Percentiles rank a stretch among this genome's conserved stretches.
phyloP scores from a whole-genome alignment of 37 sponge, comb jelly and placozoan genomes.

The Hexactinellida sp. region DNA sequence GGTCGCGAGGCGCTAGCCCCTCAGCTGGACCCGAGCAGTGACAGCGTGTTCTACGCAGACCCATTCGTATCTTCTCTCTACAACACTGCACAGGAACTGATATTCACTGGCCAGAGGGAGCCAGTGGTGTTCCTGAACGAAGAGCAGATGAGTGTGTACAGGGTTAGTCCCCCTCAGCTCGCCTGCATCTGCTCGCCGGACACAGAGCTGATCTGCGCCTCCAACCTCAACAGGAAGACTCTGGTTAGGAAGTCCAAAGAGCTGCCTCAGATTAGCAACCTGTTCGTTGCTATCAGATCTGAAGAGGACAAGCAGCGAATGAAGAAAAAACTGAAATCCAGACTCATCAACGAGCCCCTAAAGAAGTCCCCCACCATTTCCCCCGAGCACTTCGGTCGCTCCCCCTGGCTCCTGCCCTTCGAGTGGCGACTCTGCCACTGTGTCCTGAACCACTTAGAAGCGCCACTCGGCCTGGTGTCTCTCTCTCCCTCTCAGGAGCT shows the following conservation, averaged over 20 bases:
- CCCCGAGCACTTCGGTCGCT: background rate
- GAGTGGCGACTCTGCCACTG: background rate
- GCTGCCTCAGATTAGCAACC: background rate
- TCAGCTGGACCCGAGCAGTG: background rate
- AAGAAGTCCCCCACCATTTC: constrained; percentile 3
- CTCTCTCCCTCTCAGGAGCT: background rate
- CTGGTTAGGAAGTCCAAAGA: background rate
- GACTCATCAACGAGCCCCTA: background rate
- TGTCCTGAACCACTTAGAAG: constrained; percentile 8
- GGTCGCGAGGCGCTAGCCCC: background rate
- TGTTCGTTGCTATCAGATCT: background rate
- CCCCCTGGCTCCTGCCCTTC: background rate
- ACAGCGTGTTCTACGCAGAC: background rate
- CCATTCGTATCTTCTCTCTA: background rate
- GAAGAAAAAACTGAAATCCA: background rate
- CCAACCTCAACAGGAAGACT: background rate
- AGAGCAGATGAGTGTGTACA: background rate
- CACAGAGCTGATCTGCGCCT: background rate
- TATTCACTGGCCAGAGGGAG: background rate
- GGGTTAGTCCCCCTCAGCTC: background rate
- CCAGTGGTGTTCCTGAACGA: background rate
- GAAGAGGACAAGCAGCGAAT: constrained; percentile 3
- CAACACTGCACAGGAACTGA: background rate
- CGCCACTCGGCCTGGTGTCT: background rate
- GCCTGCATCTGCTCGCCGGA: background rate